A percentile compares a stretch with the other conserved stretches of the same genome.
These are phyloP conservation scores for Hymenochirus boettgeri DNA, from an alignment of 2,113 vertebrate species.

Conservation along the genomic window DNA sequence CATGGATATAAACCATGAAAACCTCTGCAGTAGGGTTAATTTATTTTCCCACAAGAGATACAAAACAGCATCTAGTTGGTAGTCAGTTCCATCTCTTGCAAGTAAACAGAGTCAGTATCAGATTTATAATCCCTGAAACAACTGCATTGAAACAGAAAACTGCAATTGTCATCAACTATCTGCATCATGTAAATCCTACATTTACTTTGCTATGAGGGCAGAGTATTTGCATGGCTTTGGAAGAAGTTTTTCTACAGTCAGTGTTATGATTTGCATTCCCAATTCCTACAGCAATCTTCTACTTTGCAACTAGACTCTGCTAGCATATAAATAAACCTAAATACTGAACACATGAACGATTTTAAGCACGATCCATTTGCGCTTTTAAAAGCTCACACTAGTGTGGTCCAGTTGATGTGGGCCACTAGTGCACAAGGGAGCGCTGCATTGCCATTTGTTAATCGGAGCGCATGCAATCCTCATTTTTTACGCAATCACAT, in stretches of 20 bases:
- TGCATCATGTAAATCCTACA: constrained; percentile 10
- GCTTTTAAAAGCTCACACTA: too few relatives aligned
- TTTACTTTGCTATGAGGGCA: constrained; percentile 18
- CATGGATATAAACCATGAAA: constrained; percentile 2
- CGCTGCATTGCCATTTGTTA: too few relatives aligned
- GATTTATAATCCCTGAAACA: neutral
- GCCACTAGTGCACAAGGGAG: too few relatives aligned
- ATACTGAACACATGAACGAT: too few relatives aligned
- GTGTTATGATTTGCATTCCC: too few relatives aligned
- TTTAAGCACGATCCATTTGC: too few relatives aligned
- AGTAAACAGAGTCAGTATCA: constrained; percentile 3
- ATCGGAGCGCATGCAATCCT: too few relatives aligned
- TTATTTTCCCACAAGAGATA: constrained; percentile 4
- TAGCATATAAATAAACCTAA: too few relatives aligned
- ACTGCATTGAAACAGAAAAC: neutral
- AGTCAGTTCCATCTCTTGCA: constrained; percentile 3
- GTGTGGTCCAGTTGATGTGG: too few relatives aligned
- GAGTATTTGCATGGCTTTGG: constrained; percentile 26
- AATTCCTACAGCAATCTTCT: too few relatives aligned
- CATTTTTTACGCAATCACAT: too few relatives aligned
- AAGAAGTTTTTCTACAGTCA: constrained; percentile 12
- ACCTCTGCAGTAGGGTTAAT: neutral
- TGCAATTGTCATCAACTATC: constrained; percentile 13
- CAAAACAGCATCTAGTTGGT: constrained; percentile 17
- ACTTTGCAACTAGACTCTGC: too few relatives aligned